phyloP scores from a whole-genome alignment of 2,888 invertebrate genomes.

The Drosophila nr. perissopoda region DNA sequence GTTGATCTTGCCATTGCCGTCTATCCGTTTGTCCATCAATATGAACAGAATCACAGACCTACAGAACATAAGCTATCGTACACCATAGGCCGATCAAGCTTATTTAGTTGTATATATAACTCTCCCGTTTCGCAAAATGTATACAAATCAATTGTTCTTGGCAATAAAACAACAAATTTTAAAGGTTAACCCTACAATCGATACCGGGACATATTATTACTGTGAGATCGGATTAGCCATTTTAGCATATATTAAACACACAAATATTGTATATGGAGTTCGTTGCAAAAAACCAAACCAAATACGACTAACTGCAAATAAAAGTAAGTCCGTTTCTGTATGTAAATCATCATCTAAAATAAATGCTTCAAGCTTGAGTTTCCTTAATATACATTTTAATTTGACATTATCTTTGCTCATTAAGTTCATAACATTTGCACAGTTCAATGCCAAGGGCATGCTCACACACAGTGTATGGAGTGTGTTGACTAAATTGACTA shows the following conservation, averaged over 20 bases:
- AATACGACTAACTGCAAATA: slow-evolving; percentile 15
- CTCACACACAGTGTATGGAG: slow-evolving; percentile 3
- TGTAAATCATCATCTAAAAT: slow-evolving; percentile 15
- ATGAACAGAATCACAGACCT: neutral
- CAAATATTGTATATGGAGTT: neutral
- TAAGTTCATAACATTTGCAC: slow-evolving; percentile 69
- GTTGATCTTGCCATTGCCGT: neutral
- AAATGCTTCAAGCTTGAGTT: slow-evolving; percentile 35
- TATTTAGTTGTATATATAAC: neutral
- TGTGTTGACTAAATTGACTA: slow-evolving; percentile 37
- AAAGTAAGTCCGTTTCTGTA: neutral
- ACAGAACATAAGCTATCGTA: neutral
- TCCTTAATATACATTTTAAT: slow-evolving; percentile 60
- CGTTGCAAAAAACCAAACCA: slow-evolving; percentile 18
- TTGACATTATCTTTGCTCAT: slow-evolving; percentile 68
- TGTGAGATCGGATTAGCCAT: neutral
- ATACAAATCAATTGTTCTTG: neutral
- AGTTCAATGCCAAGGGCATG: slow-evolving; percentile 30
- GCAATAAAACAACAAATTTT: neutral
- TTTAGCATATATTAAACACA: neutral
- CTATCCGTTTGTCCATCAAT: neutral
- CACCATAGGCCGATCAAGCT: neutral
- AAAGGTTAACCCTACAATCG: neutral
- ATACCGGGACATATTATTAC: neutral
- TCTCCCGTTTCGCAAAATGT: neutral